phyloP scores from a whole-genome alignment of 1,140 invertebrate genomes.

The Paralvinella palmiformis region DNA sequence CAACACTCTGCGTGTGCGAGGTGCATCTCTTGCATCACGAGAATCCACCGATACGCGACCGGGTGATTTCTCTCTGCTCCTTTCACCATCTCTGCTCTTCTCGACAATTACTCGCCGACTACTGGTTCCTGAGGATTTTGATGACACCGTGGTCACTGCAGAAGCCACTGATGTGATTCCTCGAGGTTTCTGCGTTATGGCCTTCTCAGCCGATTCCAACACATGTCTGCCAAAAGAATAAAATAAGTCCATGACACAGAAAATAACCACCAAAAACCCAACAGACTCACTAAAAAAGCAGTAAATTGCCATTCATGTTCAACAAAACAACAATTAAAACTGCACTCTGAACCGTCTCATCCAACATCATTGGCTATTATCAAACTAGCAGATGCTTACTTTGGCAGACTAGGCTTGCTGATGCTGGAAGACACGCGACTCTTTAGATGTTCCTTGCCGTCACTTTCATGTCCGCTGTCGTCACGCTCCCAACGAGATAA shows the following conservation, averaged over 20 bases:
- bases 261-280: neutral
- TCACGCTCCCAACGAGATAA: slow-evolving; percentile 1
- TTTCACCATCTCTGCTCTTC: too few species aligned
- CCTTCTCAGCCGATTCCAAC: neutral
- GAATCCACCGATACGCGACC: too few species aligned
- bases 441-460: neutral
- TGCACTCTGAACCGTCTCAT: neutral
- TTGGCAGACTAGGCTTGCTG: neutral
- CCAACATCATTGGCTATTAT: neutral
- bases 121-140: too few species aligned
- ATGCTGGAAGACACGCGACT: neutral
- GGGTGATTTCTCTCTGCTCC: too few species aligned
- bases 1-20: too few species aligned
- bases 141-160: too few species aligned
- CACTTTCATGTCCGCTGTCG: neutral
- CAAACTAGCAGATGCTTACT: neutral
- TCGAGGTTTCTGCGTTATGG: too few species aligned
- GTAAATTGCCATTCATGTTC: neutral
- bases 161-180: too few species aligned
- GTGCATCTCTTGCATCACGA: too few species aligned
- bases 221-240: neutral
- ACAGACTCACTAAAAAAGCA: neutral
- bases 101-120: too few species aligned
- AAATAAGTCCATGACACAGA: neutral
- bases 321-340: neutral